Conservation (phyloP, 53 echinoderm and acorn worm genomes). For the Mesocentrotus franciscanus region DNA sequence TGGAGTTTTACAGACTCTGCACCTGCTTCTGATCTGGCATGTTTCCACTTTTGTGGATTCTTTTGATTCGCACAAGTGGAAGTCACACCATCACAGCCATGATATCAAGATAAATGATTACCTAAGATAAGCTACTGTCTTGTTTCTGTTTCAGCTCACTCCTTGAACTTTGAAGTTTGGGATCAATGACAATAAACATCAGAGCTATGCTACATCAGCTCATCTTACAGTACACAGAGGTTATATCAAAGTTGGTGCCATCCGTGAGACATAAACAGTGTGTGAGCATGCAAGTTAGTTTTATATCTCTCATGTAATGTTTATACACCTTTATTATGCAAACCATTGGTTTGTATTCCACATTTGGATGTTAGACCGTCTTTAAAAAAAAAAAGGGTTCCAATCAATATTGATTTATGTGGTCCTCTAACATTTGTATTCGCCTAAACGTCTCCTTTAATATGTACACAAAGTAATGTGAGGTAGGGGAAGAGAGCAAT, state of each 20-base stretch:
- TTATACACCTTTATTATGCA: not conserved
- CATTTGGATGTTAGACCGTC: not conserved
- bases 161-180: conserved; percentile 21
- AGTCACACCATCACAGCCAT: not conserved
- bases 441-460: not conserved
- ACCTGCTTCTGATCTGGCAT: not conserved
- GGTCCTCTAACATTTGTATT: not conserved
- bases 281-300: not conserved
- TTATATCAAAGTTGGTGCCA: not conserved
- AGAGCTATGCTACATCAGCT: not conserved
- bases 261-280: not conserved
- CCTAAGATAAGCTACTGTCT: not conserved
- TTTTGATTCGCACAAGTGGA: not conserved
- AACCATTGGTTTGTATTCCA: not conserved
- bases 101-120: conserved; percentile 1
- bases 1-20: not conserved
- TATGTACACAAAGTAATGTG: not conserved
- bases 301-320: not conserved
- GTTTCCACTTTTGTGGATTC: not conserved
- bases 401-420: conserved; percentile 5
- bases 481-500: not conserved
- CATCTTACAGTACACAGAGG: not conserved
- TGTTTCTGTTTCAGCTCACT: not conserved
- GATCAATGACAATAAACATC: not conserved
- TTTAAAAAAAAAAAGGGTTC: not conserved